Evolutionary conservation across 2,113 vertebrate genomes (phyloP), one percentile per base, ranked within the genome.

Genomic region (Rhinolophus ferrumequinum): DNA sequence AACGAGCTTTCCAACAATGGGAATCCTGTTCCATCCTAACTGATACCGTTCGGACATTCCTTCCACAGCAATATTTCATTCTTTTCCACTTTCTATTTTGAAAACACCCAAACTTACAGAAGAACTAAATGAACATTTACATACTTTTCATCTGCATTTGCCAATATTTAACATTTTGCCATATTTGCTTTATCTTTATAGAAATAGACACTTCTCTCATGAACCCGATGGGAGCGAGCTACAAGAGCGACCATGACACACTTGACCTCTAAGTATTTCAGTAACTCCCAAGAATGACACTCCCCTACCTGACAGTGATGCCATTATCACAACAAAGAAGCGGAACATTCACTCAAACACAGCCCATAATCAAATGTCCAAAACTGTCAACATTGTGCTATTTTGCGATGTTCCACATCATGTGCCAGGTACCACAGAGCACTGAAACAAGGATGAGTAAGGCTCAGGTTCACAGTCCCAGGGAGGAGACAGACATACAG

Each of bases 21-120:
- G 10, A 75, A 69, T 1, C 50, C 22, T 2, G 0, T 2, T 56
- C 69, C 33, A 8, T 2, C 22, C 44, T n/a, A 5, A 41, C 18
- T 11, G 5, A 8, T 18, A 15, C 35, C 24, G 83, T 22, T 6
- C 3, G 0, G 10, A n/a, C 14, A 1, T 14, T 67, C 30, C 41
- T 9, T 21, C 41, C 13, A 38, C 2, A 6, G 3, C 11, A 24
- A 8, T 12, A 16, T 15, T 76, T n/a, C 70, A 73, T 56, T 22
- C 38, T 75, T 62, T 33, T 30, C 77, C 89, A 83, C 35, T 54
- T 66, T 58, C 38, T 62, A 22, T 64, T 75, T 26, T 66, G 44
- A 67, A 85, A 90, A 88, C 11, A 22, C 47, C 41, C 44, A 52
- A 75, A 19, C 5, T 44, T 10, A 75, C 9, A 47, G 35, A 81